Conservation (phyloP, 2,888 invertebrate species). For the Scaptomyza polygonia region DNA sequence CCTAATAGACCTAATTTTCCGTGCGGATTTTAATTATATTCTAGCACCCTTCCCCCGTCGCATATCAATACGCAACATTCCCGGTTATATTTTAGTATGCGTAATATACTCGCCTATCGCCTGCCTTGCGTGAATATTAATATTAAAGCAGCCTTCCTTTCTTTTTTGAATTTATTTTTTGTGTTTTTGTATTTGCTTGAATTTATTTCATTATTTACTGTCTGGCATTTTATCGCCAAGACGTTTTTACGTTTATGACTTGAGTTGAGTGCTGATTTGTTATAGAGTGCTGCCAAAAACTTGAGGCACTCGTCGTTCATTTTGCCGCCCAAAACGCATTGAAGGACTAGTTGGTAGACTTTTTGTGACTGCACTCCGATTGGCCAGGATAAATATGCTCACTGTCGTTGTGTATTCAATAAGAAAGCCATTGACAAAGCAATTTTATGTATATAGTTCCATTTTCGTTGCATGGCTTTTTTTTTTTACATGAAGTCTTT, state of each 20-base stretch:
- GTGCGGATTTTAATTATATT: slow-evolving; percentile 60
- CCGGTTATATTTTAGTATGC: slow-evolving; percentile 63
- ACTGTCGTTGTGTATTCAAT: background rate
- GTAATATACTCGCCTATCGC: slow-evolving; percentile 58
- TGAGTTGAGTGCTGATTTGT: slow-evolving; percentile 39
- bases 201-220: slow-evolving; percentile 68
- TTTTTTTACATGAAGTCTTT: background rate
- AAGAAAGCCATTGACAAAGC: background rate
- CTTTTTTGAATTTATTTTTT: slow-evolving; percentile 37
- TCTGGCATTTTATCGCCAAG: slow-evolving; percentile 64
- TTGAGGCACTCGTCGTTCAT: slow-evolving; percentile 12
- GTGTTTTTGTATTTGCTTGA: slow-evolving; percentile 18
- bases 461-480: too few species aligned
- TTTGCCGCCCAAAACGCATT: background rate
- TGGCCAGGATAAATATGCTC: background rate
- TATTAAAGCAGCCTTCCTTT: slow-evolving; percentile 25
- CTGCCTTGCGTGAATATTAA: slow-evolving; percentile 29
- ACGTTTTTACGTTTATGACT: slow-evolving; percentile 62
- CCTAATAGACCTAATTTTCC: slow-evolving; percentile 55
- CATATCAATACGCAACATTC: slow-evolving; percentile 21
- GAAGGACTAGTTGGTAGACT: background rate
- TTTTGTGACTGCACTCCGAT: background rate
- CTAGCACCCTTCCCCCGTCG: background rate
- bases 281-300: slow-evolving; percentile 51
- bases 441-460: background rate